Percentiles rank a stretch among this genome's conserved stretches.
Evolutionary conservation across 1,140 invertebrate genomes (phyloP).

Genomic region (Parasteatoda tepidariorum): DNA sequence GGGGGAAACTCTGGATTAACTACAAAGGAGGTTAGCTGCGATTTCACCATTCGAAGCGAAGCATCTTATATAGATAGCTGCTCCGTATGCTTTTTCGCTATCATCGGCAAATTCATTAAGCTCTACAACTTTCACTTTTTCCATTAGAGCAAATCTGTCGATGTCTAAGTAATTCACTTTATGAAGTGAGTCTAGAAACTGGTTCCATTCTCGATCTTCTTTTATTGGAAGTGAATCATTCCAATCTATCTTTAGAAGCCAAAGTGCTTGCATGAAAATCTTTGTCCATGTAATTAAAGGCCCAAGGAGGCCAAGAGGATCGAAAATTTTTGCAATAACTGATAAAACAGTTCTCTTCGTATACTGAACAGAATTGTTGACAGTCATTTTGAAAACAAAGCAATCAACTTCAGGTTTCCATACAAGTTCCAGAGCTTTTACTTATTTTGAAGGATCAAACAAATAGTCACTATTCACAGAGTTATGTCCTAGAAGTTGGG

Average conservation of each 20-base stretch:
- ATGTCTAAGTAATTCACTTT: background rate
- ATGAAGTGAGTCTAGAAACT: background rate
- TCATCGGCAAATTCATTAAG: constrained; percentile 69
- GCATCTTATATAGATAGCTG: constrained; percentile 65
- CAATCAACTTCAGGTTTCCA: too few relatives aligned
- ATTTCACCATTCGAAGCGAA: background rate
- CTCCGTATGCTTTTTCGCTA: constrained; percentile 67
- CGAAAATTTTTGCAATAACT: too few relatives aligned
- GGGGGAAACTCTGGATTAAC: background rate
- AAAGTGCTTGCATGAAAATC: constrained; percentile 67
- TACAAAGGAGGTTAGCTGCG: background rate
- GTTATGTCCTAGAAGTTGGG: too few relatives aligned
- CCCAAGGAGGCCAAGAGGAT: constrained; percentile 67
- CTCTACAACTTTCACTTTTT: constrained; percentile 29
- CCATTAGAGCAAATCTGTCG: constrained; percentile 28
- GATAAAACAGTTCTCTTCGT: too few relatives aligned
- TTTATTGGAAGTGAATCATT: background rate
- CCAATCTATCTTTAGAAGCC: background rate
- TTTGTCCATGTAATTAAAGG: constrained; percentile 67
- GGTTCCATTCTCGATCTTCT: background rate
- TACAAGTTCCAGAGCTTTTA: too few relatives aligned
- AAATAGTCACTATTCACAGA: too few relatives aligned
- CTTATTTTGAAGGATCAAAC: too few relatives aligned
- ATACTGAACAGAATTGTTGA: too few relatives aligned
- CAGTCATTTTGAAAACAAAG: too few relatives aligned